Evolutionary conservation across 2,113 vertebrate species (phyloP), one percentile per base, ranked within the genome.

Genomic region (Labrus mixtus): DNA sequence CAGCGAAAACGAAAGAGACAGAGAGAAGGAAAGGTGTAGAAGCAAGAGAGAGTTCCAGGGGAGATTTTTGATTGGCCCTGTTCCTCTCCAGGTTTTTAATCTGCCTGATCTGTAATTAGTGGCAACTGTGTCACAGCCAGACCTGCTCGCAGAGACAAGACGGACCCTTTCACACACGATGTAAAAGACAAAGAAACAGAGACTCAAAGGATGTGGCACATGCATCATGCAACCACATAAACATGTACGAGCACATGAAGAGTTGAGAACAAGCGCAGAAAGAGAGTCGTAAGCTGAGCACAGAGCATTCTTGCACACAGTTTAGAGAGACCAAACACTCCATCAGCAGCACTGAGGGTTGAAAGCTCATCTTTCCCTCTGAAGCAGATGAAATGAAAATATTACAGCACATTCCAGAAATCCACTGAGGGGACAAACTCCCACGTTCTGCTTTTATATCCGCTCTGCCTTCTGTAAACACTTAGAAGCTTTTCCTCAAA

Each of bases 371-470:
- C 79, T 77, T 10, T 86, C 53, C 68, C 51, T 89, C 79, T 89
- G 81, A 86, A 87, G 77, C 65, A 77, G 75, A 86, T 85, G 41
- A 87, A 89, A 86, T 82, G 57, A 72, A 84, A 89, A 88, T 75
- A 82, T 79, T 69, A 80, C 60, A 59, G 75, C 65, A 68, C 64
- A 22, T 85, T 88, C 68, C 43, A 68, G 60, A 78, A 86, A 85
- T 83, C 85, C 85, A 78, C 73, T 20, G 80, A 82, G 83, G 83
- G 86, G 83, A 84, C 87, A 76, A 82, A 88, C 87, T 83, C 85
- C 88, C 85, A 88, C 78, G 50, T 81, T 77, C 5, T 65, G 81
- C 89, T 89, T 90, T 89, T 73, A 85, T 79, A 82, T 89, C 82
- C 45, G 39, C 79, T 80, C 73, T 64, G 81, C 78, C 73, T 79